Conservation (phyloP, 2,797 vertebrate genomes). For the Silurus lanzhouensis region DNA sequence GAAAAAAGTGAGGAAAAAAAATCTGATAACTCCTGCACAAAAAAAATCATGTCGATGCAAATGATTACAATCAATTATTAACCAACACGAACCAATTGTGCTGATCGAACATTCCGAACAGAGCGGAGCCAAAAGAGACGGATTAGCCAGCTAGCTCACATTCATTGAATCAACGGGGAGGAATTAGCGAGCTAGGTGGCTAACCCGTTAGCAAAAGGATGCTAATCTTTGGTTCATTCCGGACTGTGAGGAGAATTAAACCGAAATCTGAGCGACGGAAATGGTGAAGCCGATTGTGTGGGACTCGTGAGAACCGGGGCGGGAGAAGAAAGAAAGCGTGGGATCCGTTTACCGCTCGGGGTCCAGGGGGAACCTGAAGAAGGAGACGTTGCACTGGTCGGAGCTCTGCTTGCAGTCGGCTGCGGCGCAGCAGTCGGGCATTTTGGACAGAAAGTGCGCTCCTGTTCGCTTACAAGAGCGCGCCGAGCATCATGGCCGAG, state of each 20-base stretch:
- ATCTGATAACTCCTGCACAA: conserved; percentile 28
- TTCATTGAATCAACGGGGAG: conserved; percentile 47
- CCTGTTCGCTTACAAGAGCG: conserved; percentile 6
- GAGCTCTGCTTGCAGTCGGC: conserved; percentile 76
- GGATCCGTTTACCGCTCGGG: conserved; percentile 72
- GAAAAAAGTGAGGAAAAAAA: conserved; percentile 8
- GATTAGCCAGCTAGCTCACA: conserved; percentile 10
- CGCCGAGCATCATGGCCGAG: neutral
- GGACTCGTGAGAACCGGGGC: no score
- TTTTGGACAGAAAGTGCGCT: conserved; percentile 69
- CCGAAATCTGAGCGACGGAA: neutral
- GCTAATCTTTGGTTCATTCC: conserved; percentile 27
- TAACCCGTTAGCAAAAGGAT: conserved; percentile 41
- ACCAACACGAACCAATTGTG: neutral
- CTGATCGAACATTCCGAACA: no score
- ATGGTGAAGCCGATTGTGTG: no score
- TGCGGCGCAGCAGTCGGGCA: conserved; percentile 85
- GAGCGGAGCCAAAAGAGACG: neutral
- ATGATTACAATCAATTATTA: no score
- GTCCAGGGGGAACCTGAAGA: conserved; percentile 81
- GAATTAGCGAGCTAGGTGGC: conserved; percentile 41
- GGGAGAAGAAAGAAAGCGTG: no score
- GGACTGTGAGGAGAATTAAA: neutral
- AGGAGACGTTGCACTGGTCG: conserved; percentile 69
- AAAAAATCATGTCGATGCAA: neutral